Evolutionary conservation across 2,888 invertebrate species (phyloP).

Genomic region (Parnassius glacialis): DNA sequence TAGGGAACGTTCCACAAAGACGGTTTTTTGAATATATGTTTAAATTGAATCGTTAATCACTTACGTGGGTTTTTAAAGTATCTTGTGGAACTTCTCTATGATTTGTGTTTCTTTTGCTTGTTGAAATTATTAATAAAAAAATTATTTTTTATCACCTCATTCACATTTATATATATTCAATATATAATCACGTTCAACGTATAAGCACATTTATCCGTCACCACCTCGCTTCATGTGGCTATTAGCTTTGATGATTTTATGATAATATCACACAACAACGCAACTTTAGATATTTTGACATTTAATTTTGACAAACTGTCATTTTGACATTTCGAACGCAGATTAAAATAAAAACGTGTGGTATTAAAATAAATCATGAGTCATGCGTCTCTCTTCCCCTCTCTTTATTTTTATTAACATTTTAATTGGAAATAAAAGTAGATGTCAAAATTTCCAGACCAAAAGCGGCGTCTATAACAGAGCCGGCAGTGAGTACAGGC

Average conservation of each 20-base stretch:
- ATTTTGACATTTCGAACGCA: conserved; percentile 2
- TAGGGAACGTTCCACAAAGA: conserved; percentile 6
- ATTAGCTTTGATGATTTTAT: conserved; percentile 21
- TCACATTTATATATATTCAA: conserved; percentile 14
- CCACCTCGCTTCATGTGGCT: conserved; percentile 21
- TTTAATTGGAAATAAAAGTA: not conserved
- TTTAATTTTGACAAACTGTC: not conserved
- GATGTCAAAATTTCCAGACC: conserved; percentile 51
- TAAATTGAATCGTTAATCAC: too few species aligned
- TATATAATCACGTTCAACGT: conserved; percentile 8
- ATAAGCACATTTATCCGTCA: conserved; percentile 7
- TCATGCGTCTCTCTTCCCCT: conserved; percentile 11
- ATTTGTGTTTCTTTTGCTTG: conserved; percentile 6
- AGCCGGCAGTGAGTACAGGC: conserved; percentile 59
- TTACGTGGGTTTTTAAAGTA: not conserved
- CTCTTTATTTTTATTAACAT: not conserved
- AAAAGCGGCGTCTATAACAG: conserved; percentile 67
- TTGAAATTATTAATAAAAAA: not conserved
- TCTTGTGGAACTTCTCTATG: conserved; percentile 1
- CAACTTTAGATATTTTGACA: not conserved
- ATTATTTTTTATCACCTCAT: conserved; percentile 13
- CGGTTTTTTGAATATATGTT: too few species aligned
- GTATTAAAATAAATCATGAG: conserved; percentile 10
- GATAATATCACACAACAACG: conserved; percentile 13
- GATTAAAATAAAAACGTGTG: conserved; percentile 6